Percentiles rank a stretch among this genome's conserved stretches.
These are phyloP conservation scores for Hycleus cichorii DNA, from an alignment of 1,140 invertebrate genomes.

Conservation along the genomic window DNA sequence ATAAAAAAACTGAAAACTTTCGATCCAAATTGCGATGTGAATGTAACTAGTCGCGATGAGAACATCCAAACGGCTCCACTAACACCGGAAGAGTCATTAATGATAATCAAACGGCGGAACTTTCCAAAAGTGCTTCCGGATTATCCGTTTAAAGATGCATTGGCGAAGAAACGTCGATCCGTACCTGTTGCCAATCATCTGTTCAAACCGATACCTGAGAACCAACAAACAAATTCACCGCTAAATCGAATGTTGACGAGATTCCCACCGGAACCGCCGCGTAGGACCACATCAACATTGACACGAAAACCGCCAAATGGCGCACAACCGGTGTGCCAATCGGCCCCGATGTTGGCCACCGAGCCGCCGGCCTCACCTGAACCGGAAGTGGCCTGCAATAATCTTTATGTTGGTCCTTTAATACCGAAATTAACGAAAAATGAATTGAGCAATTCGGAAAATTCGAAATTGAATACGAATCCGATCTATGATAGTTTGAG, in stretches of 20 bases:
- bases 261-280: slow-evolving; percentile 56
- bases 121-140: slow-evolving; percentile 78
- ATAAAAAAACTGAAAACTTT: slow-evolving; percentile 41
- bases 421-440: slow-evolving; percentile 35
- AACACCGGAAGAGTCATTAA: slow-evolving; percentile 60
- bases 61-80: slow-evolving; percentile 40
- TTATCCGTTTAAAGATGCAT: slow-evolving; percentile 44
- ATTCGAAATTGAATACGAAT: slow-evolving; percentile 21
- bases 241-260: slow-evolving; percentile 35
- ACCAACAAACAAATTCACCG: slow-evolving; percentile 34
- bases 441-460: slow-evolving; percentile 3
- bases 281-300: slow-evolving; percentile 54
- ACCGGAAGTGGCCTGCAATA: slow-evolving; percentile 44
- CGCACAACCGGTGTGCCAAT: slow-evolving; percentile 27
- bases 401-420: slow-evolving; percentile 47
- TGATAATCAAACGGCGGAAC: slow-evolving; percentile 65
- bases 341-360: slow-evolving; percentile 42
- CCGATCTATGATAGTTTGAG: slow-evolving; percentile 30
- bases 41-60: slow-evolving; percentile 61
- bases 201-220: slow-evolving; percentile 40
- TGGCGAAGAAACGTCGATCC: slow-evolving; percentile 46
- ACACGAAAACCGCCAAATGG: slow-evolving; percentile 40
- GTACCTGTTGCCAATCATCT: slow-evolving; percentile 44
- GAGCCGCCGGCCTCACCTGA: slow-evolving; percentile 39
- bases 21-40: slow-evolving; percentile 54